These are phyloP conservation scores for Podargus strigoides DNA, from an alignment of 2,797 vertebrate species.

Conservation along the genomic window DNA sequence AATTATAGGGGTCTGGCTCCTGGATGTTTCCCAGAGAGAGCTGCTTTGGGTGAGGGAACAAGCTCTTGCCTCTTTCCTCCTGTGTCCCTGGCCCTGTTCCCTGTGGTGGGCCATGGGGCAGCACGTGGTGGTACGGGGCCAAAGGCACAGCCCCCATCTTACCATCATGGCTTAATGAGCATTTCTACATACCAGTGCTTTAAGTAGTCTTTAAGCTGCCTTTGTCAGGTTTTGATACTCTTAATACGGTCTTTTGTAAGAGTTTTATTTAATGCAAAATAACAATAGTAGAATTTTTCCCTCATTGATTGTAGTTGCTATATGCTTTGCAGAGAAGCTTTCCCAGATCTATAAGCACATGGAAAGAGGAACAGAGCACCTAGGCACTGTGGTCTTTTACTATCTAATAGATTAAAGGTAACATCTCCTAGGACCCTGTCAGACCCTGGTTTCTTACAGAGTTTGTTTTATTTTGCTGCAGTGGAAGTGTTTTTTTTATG, in stretches of 20 bases:
- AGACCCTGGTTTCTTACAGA: neutral
- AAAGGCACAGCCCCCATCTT: neutral
- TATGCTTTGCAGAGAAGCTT: neutral
- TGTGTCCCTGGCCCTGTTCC: neutral
- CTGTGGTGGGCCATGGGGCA: neutral
- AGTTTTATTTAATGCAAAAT: neutral
- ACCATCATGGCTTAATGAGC: neutral
- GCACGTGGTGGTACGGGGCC: neutral
- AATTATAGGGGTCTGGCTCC: neutral
- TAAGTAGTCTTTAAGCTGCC: neutral
- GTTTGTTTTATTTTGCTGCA: neutral
- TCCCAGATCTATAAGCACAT: fast-evolving
- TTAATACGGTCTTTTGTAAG: neutral
- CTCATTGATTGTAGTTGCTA: neutral
- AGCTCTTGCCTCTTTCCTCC: neutral
- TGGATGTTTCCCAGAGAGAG: neutral
- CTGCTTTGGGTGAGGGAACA: neutral
- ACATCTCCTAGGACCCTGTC: neutral
- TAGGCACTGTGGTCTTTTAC: neutral
- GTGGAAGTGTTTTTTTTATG: neutral
- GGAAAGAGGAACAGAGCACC: neutral
- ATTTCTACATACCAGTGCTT: neutral
- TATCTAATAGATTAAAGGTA: neutral
- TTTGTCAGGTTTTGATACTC: neutral
- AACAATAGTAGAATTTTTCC: neutral